Evolutionary conservation across 2,113 vertebrate genomes (phyloP).

Genomic region (Puffinus mauretanicus): DNA sequence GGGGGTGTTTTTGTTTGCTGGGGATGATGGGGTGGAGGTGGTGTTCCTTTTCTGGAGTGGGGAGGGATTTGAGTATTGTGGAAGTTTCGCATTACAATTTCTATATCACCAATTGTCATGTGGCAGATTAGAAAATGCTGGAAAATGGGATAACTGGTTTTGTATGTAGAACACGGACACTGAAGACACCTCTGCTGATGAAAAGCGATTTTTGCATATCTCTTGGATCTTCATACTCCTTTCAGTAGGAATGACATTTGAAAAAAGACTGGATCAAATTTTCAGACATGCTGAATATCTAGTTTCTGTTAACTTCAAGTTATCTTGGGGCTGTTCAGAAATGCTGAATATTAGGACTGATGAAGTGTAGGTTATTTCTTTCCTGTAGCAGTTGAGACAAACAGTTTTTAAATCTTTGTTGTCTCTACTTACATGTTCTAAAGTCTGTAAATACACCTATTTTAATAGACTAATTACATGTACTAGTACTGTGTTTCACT

Average conservation of each 20-base stretch:
- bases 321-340: not conserved
- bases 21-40: not conserved
- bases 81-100: not conserved
- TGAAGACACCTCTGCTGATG: not conserved
- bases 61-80: not conserved
- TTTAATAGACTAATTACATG: not conserved
- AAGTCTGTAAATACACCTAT: not conserved
- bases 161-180: not conserved
- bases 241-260: not conserved
- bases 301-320: not conserved
- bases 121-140: not conserved
- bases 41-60: not conserved
- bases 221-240: not conserved
- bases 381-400: not conserved
- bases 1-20: fast-evolving
- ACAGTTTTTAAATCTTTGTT: not conserved
- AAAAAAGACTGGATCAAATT: not conserved
- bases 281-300: not conserved
- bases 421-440: not conserved
- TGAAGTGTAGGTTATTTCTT: not conserved
- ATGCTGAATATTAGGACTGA: not conserved
- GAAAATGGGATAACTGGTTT: not conserved
- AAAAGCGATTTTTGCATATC: not conserved
- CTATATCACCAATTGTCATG: not conserved
- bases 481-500: not conserved